Evolutionary conservation across 2,797 vertebrate species (phyloP).

Genomic region (Amblyraja radiata): DNA sequence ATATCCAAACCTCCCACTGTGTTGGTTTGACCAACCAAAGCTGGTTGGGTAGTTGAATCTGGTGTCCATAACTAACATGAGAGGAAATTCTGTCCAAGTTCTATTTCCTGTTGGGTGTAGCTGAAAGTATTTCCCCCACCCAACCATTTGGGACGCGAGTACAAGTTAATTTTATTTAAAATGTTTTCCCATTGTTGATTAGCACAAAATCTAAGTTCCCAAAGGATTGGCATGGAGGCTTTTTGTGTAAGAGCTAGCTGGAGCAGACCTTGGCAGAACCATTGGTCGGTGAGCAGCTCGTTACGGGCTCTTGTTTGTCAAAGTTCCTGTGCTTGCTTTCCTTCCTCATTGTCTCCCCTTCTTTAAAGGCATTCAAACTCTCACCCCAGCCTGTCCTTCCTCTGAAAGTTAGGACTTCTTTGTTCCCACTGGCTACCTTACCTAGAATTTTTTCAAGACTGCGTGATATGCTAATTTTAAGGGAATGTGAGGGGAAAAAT

Average conservation of each 20-base stretch:
- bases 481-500: too few species aligned
- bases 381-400: not conserved
- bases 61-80: not conserved
- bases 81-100: not conserved
- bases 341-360: not conserved
- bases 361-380: not conserved
- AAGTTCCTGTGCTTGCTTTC: too few species aligned
- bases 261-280: too few species aligned
- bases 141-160: not conserved
- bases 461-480: not conserved
- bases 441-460: not conserved
- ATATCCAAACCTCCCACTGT: too few species aligned
- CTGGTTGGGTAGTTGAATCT: not conserved
- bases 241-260: too few species aligned
- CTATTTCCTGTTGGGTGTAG: not conserved
- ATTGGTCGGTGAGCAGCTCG: too few species aligned
- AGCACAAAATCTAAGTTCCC: not conserved
- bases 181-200: not conserved
- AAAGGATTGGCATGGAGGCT: not conserved
- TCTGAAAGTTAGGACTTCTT: not conserved
- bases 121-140: not conserved
- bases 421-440: not conserved
- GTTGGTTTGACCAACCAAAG: not conserved
- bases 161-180: slow-evolving; percentile 7
- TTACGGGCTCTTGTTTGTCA: too few species aligned